Conservation (phyloP, 2,797 vertebrate species). For the Bradypus variegatus region DNA sequence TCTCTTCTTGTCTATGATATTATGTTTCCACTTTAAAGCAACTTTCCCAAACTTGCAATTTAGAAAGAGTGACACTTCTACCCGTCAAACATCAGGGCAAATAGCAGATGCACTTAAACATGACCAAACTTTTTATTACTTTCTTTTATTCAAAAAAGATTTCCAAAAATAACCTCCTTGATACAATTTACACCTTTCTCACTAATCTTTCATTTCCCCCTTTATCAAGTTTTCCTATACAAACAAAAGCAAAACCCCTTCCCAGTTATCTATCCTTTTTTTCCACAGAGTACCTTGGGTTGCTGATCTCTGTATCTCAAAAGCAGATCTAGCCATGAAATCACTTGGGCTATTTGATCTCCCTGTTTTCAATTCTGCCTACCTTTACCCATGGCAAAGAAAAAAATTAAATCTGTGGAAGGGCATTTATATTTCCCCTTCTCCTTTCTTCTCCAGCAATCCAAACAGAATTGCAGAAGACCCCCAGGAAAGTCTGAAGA, state of each 20-base stretch:
- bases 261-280: background rate
- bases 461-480: conserved; percentile 1
- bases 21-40: background rate
- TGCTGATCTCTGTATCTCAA: conserved; percentile 1
- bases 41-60: background rate
- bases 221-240: background rate
- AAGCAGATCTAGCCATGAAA: conserved; percentile 7
- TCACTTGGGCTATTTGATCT: background rate
- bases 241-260: background rate
- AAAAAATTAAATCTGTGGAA: conserved; percentile 33
- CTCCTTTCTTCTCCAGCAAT: background rate
- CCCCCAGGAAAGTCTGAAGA: background rate
- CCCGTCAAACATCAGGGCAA: conserved; percentile 22
- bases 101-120: background rate
- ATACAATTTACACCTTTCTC: conserved; percentile 3
- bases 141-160: background rate
- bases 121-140: background rate
- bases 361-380: background rate
- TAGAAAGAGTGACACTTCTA: conserved; percentile 5
- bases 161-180: background rate
- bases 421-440: background rate
- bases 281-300: background rate
- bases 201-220: background rate
- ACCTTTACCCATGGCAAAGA: conserved; percentile 7
- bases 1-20: conserved; percentile 7